Evolutionary conservation across 2,113 vertebrate species (phyloP).

Genomic region (Psittacula cyanocephala): DNA sequence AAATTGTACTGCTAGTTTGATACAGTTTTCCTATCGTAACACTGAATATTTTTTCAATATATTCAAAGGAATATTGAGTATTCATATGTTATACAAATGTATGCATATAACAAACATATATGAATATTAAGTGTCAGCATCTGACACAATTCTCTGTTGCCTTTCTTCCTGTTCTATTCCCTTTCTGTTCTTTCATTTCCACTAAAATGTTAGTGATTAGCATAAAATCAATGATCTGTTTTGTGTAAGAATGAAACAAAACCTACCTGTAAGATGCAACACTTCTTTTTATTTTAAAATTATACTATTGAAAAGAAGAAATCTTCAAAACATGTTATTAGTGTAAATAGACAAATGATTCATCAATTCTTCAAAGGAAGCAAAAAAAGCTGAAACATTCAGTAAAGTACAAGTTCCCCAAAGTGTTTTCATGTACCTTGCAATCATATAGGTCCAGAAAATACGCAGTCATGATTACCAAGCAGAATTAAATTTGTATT

Average conservation of each 20-base stretch:
- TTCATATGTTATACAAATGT: not conserved
- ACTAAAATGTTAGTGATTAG: not conserved
- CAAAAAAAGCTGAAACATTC: not conserved
- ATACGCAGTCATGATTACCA: not conserved
- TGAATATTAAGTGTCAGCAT: not conserved
- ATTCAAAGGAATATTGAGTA: not conserved
- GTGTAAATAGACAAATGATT: not conserved
- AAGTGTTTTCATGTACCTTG: not conserved
- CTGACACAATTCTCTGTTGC: not conserved
- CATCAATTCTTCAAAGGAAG: not conserved
- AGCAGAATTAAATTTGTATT: not conserved
- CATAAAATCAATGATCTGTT: not conserved
- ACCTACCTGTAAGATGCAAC: not conserved
- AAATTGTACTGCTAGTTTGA: not conserved
- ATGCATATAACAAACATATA: not conserved
- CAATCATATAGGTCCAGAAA: not conserved
- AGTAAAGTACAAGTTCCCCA: not conserved
- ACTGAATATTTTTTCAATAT: not conserved
- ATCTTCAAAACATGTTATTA: not conserved
- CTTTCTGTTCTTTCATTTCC: not conserved
- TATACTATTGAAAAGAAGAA: not conserved
- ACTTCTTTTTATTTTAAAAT: not conserved
- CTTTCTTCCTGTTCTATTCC: not conserved
- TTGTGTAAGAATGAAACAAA: not conserved
- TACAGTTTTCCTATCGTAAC: not conserved